Evolutionary conservation across 2,113 vertebrate genomes (phyloP).

Genomic region (Percopsis transmontana): DNA sequence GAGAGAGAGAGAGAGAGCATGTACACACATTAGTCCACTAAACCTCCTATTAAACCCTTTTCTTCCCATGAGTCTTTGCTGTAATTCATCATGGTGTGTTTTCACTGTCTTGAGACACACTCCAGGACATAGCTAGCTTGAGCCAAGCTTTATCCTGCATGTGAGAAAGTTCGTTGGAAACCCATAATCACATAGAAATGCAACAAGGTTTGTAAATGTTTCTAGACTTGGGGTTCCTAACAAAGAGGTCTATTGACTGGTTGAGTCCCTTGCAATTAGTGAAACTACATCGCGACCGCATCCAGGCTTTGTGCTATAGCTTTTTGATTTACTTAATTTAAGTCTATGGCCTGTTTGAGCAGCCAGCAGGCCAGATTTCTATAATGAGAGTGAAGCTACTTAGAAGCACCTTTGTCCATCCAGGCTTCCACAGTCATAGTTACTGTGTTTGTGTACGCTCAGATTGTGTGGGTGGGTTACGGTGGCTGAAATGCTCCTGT

Average conservation of each 20-base stretch:
- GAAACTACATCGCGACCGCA: neutral
- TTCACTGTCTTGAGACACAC: slow-evolving; percentile 23
- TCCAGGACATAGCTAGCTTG: slow-evolving; percentile 37
- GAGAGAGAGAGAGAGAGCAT: slow-evolving; percentile 2
- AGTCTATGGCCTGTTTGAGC: slow-evolving; percentile 4
- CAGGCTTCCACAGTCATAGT: slow-evolving; percentile 44
- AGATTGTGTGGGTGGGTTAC: slow-evolving; percentile 45
- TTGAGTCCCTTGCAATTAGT: slow-evolving; percentile 20
- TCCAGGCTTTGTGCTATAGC: slow-evolving; percentile 25
- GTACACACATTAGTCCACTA: slow-evolving; percentile 38
- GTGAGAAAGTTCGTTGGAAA: slow-evolving; percentile 34
- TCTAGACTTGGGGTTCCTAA: slow-evolving; percentile 20
- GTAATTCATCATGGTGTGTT: slow-evolving; percentile 58
- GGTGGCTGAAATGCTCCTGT: slow-evolving; percentile 45
- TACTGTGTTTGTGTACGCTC: slow-evolving; percentile 41
- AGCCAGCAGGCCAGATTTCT: slow-evolving; percentile 23
- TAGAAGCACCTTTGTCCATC: slow-evolving; percentile 19
- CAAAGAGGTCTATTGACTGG: slow-evolving; percentile 12
- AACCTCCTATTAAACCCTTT: slow-evolving; percentile 30
- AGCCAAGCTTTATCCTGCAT: slow-evolving; percentile 56
- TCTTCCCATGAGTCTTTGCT: slow-evolving; percentile 45
- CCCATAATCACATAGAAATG: neutral
- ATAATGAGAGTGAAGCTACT: slow-evolving; percentile 23
- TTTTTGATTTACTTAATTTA: slow-evolving; percentile 34
- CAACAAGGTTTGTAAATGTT: neutral